Conservation (phyloP, 2,113 vertebrate genomes). For the Phylloscopus trochiloides region DNA sequence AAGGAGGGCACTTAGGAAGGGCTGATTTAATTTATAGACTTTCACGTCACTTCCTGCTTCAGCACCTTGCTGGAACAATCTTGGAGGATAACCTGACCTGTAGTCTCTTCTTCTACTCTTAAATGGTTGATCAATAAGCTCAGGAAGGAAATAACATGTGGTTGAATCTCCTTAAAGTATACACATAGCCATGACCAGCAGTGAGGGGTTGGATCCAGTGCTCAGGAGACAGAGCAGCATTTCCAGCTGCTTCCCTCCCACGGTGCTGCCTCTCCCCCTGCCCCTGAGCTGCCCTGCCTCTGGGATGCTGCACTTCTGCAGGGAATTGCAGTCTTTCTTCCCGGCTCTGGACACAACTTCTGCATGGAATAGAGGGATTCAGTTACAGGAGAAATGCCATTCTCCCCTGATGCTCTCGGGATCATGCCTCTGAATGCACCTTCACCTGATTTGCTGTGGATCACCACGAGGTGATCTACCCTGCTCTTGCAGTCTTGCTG, state of each 20-base stretch:
- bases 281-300: neutral
- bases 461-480: neutral
- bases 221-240: neutral
- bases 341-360: neutral
- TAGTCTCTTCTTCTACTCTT: neutral
- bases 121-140: neutral
- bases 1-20: neutral
- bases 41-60: neutral
- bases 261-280: accelerated
- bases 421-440: neutral
- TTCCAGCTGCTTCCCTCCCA: neutral
- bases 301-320: neutral
- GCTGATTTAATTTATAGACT: neutral
- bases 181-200: neutral
- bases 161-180: slow-evolving; percentile 36
- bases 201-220: neutral
- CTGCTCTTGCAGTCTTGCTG: neutral
- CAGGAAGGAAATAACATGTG: neutral
- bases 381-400: neutral
- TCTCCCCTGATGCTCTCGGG: neutral
- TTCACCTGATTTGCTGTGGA: neutral
- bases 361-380: neutral
- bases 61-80: neutral
- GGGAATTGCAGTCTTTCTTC: neutral
- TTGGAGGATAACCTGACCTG: neutral